Evolutionary conservation across 2,888 invertebrate genomes (phyloP), one percentile per base, ranked within the genome.

Genomic region (Phymatocera aterrima): DNA sequence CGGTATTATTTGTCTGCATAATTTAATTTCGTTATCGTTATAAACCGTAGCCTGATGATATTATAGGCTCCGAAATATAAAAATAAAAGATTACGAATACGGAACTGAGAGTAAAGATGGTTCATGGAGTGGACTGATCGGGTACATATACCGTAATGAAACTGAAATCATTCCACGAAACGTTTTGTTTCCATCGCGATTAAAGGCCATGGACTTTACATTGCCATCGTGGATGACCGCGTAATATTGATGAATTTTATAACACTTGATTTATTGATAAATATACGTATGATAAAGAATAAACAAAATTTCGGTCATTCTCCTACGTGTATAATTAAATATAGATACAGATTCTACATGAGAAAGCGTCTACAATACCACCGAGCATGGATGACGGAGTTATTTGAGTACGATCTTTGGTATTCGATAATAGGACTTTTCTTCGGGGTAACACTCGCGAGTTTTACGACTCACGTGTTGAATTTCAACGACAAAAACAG

Each of bases 301-400:
- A 54, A 21, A 54, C 4, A 54, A 54, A 15, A 3, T 15, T n/a
- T 6, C n/a, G 15, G 12, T 21, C 15, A 18, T 8, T 54, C 12
- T n/a, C 21, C 8, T 24, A 60, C n/a, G n/a, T n/a, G n/a, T n/a
- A n/a, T n/a, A n/a, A n/a, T n/a, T n/a, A 18, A 18, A 5, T 6
- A 28, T 24, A 60, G 60, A 60, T 60, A 60, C 31, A 60, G 60
- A 28, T 60, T 60, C 10, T 60, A 60, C 31, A 24, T 60, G 24
- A 24, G 21, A 60, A 60, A 24, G 12, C 3, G 21, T 3, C 6
- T 6, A n/a, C 12, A 10, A 10, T 60, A 60, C 5, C 28, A 60
- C 31, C n/a, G 10, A 12, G n/a, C 60, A 24, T 60, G 60, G 60
- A 60, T 60, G 60, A 28, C 15, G 21, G 51, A 51, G 51, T 43